Percentiles rank a stretch among this genome's conserved stretches.
These are phyloP conservation scores for Boleophthalmus pectinirostris DNA, from an alignment of 2,113 vertebrate genomes.

Conservation along the genomic window DNA sequence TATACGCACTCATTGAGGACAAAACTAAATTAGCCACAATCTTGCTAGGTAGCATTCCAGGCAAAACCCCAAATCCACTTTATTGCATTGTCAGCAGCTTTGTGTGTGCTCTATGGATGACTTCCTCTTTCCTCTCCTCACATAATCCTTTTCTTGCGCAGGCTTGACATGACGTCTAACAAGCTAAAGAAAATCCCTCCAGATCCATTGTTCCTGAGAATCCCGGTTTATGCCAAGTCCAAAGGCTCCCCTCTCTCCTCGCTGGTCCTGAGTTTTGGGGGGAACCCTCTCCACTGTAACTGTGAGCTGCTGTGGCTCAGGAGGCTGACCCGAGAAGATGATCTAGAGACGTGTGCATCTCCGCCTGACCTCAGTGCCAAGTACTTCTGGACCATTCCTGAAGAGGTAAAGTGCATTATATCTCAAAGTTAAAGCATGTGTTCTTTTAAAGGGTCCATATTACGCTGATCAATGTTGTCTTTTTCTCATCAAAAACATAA, in stretches of 20 bases:
- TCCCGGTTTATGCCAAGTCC: constrained; percentile 89
- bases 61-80: not conserved
- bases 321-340: constrained; percentile 88
- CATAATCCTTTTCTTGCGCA: constrained; percentile 8
- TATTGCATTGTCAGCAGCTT: not conserved
- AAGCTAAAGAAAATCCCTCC: constrained; percentile 95
- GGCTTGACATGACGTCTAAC: constrained; percentile 96
- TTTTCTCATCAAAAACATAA: too few species aligned
- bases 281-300: constrained; percentile 94
- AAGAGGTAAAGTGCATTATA: constrained; percentile 72
- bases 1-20: not conserved
- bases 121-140: not conserved
- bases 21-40: not conserved
- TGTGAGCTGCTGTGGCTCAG: constrained; percentile 93
- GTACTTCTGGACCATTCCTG: constrained; percentile 94
- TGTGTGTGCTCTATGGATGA: not conserved
- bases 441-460: too few species aligned
- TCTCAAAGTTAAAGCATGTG: not conserved
- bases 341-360: constrained; percentile 92
- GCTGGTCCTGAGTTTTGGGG: constrained; percentile 89
- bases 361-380: constrained; percentile 86
- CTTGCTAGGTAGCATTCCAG: not conserved
- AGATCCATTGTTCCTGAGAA: constrained; percentile 88
- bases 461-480: too few species aligned
- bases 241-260: constrained; percentile 84